These are phyloP conservation scores for Oscheius sp. DNA, from an alignment of 2,888 invertebrate species.

Conservation along the genomic window DNA sequence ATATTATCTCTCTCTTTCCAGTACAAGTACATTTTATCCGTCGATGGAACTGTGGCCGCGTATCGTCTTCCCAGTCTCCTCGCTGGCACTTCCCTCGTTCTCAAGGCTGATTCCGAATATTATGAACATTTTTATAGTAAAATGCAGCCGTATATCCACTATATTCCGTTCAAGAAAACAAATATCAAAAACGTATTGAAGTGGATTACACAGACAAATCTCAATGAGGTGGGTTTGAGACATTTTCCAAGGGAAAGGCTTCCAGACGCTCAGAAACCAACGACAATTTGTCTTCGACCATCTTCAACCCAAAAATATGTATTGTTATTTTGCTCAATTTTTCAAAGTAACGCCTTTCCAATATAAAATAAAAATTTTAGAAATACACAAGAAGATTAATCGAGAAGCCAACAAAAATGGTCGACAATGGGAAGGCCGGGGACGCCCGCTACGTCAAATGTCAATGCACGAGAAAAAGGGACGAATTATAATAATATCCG, in stretches of 20 bases:
- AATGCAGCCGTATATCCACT: constrained; percentile 84
- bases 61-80: constrained; percentile 92
- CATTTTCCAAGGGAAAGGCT: neutral
- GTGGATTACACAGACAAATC: constrained; percentile 11
- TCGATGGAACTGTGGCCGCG: constrained; percentile 96
- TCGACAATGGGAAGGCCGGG: neutral
- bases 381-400: neutral
- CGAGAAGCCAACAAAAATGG: neutral
- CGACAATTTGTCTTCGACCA: constrained; percentile 46
- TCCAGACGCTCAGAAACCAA: constrained; percentile 27
- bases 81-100: constrained; percentile 86
- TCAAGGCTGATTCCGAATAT: constrained; percentile 93
- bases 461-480: too few relatives aligned
- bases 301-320: constrained; percentile 52
- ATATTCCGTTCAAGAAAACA: constrained; percentile 84
- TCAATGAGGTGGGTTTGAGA: constrained; percentile 55
- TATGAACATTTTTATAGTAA: constrained; percentile 92
- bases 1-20: constrained; percentile 74
- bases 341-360: constrained; percentile 34
- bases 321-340: constrained; percentile 50
- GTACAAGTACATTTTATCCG: constrained; percentile 93
- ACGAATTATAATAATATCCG: too few relatives aligned
- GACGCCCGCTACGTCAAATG: too few relatives aligned
- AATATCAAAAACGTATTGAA: constrained; percentile 79
- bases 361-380: neutral